Evolutionary conservation across 1,140 invertebrate species (phyloP).

Genomic region (Ceratina calcarata): DNA sequence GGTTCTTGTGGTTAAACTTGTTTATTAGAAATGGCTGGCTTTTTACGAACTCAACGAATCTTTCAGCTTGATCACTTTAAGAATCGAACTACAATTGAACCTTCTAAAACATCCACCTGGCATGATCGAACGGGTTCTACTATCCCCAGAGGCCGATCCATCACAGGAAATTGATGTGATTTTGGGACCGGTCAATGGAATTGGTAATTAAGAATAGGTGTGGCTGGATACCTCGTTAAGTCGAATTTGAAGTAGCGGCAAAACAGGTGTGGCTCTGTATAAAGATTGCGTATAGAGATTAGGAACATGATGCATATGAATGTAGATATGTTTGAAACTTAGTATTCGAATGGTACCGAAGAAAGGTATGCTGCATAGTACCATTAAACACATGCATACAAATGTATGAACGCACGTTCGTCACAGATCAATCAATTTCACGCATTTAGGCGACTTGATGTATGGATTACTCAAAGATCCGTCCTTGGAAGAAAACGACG

Average conservation of each 20-base stretch:
- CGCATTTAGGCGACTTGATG: slow-evolving; percentile 4
- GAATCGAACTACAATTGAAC: neutral
- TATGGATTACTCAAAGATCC: slow-evolving; percentile 21
- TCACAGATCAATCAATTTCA: slow-evolving; percentile 10
- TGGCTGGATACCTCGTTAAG: slow-evolving; percentile 3
- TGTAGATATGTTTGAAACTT: slow-evolving; percentile 33
- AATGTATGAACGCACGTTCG: neutral
- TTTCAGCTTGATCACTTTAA: neutral
- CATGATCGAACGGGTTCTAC: neutral
- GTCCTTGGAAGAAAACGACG: neutral
- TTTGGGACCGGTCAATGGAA: neutral
- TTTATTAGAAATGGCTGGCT: too few species aligned
- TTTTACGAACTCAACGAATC: too few species aligned
- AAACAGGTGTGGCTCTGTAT: slow-evolving; percentile 29
- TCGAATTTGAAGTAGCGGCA: neutral
- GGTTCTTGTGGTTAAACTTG: too few species aligned
- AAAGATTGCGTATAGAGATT: neutral
- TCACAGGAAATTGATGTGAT: neutral
- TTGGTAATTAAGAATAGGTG: slow-evolving; percentile 37
- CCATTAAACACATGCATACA: slow-evolving; percentile 19
- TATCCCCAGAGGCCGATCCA: neutral
- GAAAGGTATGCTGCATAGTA: slow-evolving; percentile 19
- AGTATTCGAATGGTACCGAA: slow-evolving; percentile 16
- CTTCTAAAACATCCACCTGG: neutral
- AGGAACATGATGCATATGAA: neutral